Conservation (phyloP, 2,888 invertebrate genomes). For the Heterodera filipjevi region DNA sequence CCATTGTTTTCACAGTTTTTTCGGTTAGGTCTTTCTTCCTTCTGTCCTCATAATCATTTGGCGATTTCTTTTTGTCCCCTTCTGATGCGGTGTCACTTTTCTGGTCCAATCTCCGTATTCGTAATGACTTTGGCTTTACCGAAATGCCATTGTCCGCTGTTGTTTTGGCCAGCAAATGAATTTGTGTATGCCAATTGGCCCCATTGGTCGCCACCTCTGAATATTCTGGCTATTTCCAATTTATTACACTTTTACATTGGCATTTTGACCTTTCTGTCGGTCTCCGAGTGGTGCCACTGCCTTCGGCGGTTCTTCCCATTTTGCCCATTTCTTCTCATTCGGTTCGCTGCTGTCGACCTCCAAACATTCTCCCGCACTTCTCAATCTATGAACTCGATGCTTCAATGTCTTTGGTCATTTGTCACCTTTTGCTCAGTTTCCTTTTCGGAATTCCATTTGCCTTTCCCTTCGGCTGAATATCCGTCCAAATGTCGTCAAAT, state of each 20-base stretch:
- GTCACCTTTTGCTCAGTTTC: background rate
- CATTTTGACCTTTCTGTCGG: too few species aligned
- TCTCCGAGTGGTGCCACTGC: background rate
- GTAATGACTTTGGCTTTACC: background rate
- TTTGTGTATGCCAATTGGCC: background rate
- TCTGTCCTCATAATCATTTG: too few species aligned
- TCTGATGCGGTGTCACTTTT: background rate
- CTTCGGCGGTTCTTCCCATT: background rate
- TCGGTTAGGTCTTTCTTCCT: background rate
- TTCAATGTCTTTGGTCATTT: background rate
- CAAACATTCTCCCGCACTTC: background rate
- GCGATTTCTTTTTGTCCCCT: too few species aligned
- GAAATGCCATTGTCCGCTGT: background rate
- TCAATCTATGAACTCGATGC: background rate
- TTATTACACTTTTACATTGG: too few species aligned
- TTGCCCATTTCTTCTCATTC: background rate
- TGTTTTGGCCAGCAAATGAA: background rate
- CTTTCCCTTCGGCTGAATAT: too few species aligned
- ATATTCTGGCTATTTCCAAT: background rate
- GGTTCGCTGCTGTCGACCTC: background rate
- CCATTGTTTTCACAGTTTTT: background rate
- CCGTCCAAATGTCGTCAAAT: background rate
- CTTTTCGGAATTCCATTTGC: too few species aligned
- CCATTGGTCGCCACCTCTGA: background rate
- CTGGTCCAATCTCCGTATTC: background rate